Percentiles rank a stretch among this genome's conserved stretches.
Evolutionary conservation across 2,797 vertebrate genomes (phyloP).

Genomic region (Gorsachius magnificus): DNA sequence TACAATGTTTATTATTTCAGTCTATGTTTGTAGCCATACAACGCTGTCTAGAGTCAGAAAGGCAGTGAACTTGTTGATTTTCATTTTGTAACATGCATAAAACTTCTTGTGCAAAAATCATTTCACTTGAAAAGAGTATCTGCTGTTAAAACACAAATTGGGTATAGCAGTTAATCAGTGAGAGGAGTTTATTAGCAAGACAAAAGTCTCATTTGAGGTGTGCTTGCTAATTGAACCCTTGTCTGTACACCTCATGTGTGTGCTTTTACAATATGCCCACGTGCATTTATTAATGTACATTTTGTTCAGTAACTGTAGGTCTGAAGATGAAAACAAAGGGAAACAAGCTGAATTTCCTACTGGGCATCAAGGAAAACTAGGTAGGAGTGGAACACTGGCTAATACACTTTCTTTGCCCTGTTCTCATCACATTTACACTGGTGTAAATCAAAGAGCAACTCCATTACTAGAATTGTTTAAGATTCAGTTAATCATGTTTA

Average conservation of each 20-base stretch:
- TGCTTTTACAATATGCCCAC: neutral
- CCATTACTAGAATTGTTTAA: neutral
- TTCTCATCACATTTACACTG: neutral
- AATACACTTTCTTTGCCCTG: neutral
- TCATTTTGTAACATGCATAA: neutral
- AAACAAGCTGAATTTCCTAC: neutral
- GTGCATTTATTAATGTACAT: neutral
- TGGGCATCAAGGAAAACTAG: neutral
- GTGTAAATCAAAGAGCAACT: neutral
- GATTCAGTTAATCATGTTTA: neutral
- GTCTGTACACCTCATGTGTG: neutral
- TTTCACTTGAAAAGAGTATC: neutral
- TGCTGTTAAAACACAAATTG: neutral
- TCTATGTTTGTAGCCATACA: neutral
- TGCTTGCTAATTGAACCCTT: neutral
- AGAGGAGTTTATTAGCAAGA: neutral
- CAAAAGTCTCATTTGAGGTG: neutral
- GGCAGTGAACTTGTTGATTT: neutral
- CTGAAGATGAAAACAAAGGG: neutral
- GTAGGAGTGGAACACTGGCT: neutral
- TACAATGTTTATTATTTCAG: neutral
- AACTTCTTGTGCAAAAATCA: neutral
- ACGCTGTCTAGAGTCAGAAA: neutral
- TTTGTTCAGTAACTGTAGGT: neutral
- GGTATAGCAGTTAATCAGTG: neutral